Evolutionary conservation across 2,113 vertebrate species (phyloP).

Genomic region (Loxodonta africana): DNA sequence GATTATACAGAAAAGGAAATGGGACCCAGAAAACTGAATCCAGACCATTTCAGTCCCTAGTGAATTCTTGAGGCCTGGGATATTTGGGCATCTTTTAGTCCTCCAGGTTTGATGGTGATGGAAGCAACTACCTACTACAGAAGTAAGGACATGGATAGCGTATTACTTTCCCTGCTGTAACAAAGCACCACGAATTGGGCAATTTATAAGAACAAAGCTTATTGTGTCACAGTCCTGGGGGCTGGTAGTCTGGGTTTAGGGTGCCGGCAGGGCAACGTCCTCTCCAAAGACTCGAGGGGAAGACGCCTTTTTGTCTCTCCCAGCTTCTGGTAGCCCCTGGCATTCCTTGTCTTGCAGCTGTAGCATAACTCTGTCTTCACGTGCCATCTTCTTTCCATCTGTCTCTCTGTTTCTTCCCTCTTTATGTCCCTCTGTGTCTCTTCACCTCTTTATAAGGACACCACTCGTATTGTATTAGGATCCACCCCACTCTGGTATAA

Average conservation of each 20-base stretch:
- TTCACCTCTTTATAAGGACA: background rate
- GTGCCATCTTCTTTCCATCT: background rate
- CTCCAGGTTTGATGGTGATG: background rate
- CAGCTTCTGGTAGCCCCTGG: background rate
- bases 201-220: background rate
- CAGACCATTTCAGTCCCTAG: background rate
- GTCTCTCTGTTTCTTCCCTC: background rate
- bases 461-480: background rate
- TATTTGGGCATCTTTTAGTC: background rate
- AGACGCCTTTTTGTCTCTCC: background rate
- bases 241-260: background rate
- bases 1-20: background rate
- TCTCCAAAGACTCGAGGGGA: background rate
- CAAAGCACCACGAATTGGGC: background rate
- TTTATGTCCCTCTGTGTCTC: background rate
- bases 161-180: background rate
- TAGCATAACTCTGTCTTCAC: background rate
- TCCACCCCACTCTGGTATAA: background rate
- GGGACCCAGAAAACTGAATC: background rate
- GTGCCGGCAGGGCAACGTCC: background rate
- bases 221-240: background rate
- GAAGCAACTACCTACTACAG: background rate
- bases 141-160: background rate
- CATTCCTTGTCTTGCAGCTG: background rate
- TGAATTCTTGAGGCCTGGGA: background rate